Evolutionary conservation across 1,140 invertebrate species (phyloP).

Genomic region (Kradibia gibbosae): DNA sequence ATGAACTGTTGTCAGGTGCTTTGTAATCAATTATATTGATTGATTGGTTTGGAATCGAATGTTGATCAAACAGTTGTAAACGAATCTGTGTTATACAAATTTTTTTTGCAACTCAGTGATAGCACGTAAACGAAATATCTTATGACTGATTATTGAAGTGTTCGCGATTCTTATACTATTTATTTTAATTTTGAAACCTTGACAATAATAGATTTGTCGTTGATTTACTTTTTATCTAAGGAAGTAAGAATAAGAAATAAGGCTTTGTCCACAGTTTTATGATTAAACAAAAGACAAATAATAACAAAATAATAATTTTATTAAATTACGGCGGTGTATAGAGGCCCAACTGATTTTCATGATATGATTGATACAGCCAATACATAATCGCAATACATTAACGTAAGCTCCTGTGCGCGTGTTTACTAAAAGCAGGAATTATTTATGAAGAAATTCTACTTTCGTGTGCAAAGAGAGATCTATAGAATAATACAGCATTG

Average conservation of each 20-base stretch:
- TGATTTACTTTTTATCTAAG: too few species aligned
- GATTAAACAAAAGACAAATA: too few species aligned
- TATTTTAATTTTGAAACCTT: too few species aligned
- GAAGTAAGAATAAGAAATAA: too few species aligned
- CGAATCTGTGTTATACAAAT: neutral
- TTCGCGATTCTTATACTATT: too few species aligned
- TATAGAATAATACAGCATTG: neutral
- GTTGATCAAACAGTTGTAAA: neutral
- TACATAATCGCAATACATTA: too few species aligned
- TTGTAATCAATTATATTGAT: constrained; percentile 1
- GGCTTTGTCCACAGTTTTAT: too few species aligned
- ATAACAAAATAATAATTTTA: too few species aligned
- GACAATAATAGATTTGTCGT: too few species aligned
- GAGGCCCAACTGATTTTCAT: neutral
- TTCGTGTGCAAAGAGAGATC: neutral
- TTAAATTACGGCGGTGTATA: too few species aligned
- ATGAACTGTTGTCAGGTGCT: neutral
- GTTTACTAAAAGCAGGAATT: neutral
- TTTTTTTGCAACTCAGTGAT: neutral
- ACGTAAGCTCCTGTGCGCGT: too few species aligned
- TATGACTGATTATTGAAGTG: neutral
- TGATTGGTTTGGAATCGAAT: neutral
- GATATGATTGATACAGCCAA: too few species aligned
- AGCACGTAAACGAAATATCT: neutral
- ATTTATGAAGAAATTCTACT: neutral